A percentile compares a stretch with the other conserved stretches of the same genome.
Evolutionary conservation across 2,113 vertebrate species (phyloP).

Genomic region (Todiramphus chloris): DNA sequence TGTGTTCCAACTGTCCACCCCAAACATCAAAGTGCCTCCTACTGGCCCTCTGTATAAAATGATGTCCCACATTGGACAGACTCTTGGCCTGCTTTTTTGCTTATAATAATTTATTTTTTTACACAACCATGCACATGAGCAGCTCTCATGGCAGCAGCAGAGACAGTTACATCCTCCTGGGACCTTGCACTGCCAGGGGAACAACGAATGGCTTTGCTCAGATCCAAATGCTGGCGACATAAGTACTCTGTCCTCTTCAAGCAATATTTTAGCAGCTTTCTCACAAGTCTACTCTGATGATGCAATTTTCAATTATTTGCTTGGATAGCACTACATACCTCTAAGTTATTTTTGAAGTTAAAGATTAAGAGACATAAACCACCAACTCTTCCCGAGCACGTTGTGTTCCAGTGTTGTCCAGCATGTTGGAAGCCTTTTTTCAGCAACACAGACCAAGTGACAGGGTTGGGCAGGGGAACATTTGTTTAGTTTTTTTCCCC

Average conservation of each 20-base stretch:
- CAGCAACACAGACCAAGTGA: background rate
- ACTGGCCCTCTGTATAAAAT: background rate
- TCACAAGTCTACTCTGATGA: background rate
- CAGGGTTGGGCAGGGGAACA: background rate
- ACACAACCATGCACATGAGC: accelerated
- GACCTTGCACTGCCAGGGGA: background rate
- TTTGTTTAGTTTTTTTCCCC: background rate
- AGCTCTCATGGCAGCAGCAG: background rate
- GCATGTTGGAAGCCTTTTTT: background rate
- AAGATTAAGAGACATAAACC: background rate
- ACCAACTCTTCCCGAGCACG: background rate
- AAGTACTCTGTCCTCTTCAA: background rate
- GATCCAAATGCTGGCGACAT: too few species aligned
- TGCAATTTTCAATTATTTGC: background rate
- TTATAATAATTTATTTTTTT: background rate
- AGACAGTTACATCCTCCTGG: background rate
- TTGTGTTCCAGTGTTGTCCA: background rate
- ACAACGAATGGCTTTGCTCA: background rate
- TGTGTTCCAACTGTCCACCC: background rate
- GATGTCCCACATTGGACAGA: background rate
- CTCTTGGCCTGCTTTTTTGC: background rate
- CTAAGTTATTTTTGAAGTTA: background rate
- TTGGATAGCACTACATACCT: background rate
- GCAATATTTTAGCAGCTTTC: background rate
- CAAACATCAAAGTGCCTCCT: background rate